phyloP scores from a whole-genome alignment of 2,113 vertebrate species.

The Drymodes brunneopygia region DNA sequence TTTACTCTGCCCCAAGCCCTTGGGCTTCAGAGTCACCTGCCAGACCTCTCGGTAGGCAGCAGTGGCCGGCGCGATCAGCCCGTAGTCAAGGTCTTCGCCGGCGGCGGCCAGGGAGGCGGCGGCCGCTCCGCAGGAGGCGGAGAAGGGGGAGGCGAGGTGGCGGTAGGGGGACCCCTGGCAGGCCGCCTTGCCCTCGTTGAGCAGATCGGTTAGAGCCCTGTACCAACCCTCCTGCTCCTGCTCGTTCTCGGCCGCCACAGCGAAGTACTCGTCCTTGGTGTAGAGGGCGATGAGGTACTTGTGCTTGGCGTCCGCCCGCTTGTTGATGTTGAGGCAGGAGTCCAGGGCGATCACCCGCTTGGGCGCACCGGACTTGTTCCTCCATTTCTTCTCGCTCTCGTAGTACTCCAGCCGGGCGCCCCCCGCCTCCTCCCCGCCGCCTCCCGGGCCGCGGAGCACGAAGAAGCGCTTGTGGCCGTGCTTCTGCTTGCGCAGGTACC shows the following conservation, averaged over 20 bases:
- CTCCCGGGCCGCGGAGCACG: conserved; percentile 80
- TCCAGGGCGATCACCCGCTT: conserved; percentile 91
- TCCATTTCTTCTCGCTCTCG: conserved; percentile 99
- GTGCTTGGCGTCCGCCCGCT: conserved; percentile 94
- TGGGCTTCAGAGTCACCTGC: conserved; percentile 94
- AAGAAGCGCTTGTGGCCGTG: conserved; percentile 97
- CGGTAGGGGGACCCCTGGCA: conserved; percentile 74
- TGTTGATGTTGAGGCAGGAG: conserved; percentile 94
- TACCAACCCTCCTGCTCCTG: conserved; percentile 95
- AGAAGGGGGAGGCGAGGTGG: conserved; percentile 60
- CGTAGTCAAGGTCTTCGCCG: conserved; percentile 83
- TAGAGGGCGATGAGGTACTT: conserved; percentile 96
- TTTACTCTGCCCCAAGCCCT: conserved; percentile 89
- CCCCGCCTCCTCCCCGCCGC: conserved; percentile 66
- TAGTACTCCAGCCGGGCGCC: conserved; percentile 92
- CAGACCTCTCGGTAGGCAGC: conserved; percentile 92
- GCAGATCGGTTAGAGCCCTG: conserved; percentile 83
- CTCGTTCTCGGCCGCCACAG: conserved; percentile 93
- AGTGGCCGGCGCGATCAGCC: conserved; percentile 79
- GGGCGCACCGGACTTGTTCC: conserved; percentile 87
- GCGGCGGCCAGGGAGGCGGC: conserved; percentile 53
- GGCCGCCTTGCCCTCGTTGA: conserved; percentile 81
- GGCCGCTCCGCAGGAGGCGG: conserved; percentile 71
- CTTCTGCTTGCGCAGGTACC: conserved; percentile 94
- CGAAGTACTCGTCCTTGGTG: conserved; percentile 96